Base-by-base conservation (phyloP, 2,797 vertebrate genomes). In the Syngnathus acus region DNA sequence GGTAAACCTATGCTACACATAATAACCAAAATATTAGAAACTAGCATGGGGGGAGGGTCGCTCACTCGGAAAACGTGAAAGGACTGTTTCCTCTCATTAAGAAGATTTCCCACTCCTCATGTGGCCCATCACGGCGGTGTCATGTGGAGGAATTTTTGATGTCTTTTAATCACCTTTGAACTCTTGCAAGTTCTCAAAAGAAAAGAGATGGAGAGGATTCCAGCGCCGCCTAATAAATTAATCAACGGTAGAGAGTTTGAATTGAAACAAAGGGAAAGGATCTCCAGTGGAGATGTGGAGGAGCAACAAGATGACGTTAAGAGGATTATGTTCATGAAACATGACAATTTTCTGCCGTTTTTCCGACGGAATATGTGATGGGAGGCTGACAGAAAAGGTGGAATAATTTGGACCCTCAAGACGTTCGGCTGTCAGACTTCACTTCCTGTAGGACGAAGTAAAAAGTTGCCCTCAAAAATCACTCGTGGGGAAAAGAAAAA, bases 151-250 rank as follows among this genome's bases (percentile, higher is more conserved):
- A 45, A 45, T 45, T 62, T 43, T 45, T 62, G 42, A 62, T 16
- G 21, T 26, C 60, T 62, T 32, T 62, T 62, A 26, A 62, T 45
- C 60, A 62, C 42, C 60, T 62, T 62, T 62, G 42, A 62, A 62
- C 60, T 45, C 42, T 26, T 7, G 8, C 19, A 62, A 14, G 60
- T 45, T 16, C 39, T 45, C 38, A 2, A 17, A 21, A 11, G 10
- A 39, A 40, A 40, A 13, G 13, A 59, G 11, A 39, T 21, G 21
- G 4, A 14, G 13, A 16, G 54, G 54, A 57, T 57, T 58, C 55
- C 32, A 58, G 14, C 55, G 37, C 16, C 13, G 54, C 39, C 39
- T 14, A 14, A 47, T 62, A 42, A 62, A 62, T 45, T 26, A 62
- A 62, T 62, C 7, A 47, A 32, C 60, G 43, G 39, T 11, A 21